Evolutionary conservation across 2,113 vertebrate genomes (phyloP), one percentile per base, ranked within the genome.

Genomic region (Oreotragus oreotragus): DNA sequence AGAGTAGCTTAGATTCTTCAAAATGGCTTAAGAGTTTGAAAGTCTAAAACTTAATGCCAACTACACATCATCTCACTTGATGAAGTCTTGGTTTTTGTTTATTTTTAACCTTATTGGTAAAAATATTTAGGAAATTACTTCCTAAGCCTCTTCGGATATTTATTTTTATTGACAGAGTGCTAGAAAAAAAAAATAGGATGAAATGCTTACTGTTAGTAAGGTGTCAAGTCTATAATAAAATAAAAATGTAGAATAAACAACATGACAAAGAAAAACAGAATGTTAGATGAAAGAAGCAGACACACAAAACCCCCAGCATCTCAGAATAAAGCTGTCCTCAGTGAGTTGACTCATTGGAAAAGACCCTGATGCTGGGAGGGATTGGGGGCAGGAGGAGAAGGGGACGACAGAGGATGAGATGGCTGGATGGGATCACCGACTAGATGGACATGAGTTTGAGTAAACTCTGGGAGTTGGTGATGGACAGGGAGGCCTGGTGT

Each of bases 31-130:
- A 64, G 55, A 76, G 51, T 77, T 53, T 90, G 33, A 81, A 84
- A 93, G 19, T 55, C 45, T 76, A 90, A 93, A 95, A 47, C 55
- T 64, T 36, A 81, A 28, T n/a, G 58, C 4, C 23, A 96, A 60
- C 12, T 80, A 96, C 8, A 97, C 5, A 93, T 96, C 39, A 90
- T 86, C 64, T 97, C 62, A 88, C 96, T 86, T 92, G 76, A 91
- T 77, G 79, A 98, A 96, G 87, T 92, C n/a, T 47, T 25, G 86
- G 60, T 88, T 88, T 19, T 80, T 90, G n/a, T 91, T 94, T 92
- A 76, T 62, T 94, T 70, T 92, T 33, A 49, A 80, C 5, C 16
- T 33, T 55, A 79, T 84, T 77, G n/a, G 15, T 81, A 80, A 97
- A 70, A 92, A 85, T 94, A 51, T 81, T 90, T 91, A 81, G 27